phyloP scores from a whole-genome alignment of 2,113 vertebrate species.

The Hiodon tergisus region DNA sequence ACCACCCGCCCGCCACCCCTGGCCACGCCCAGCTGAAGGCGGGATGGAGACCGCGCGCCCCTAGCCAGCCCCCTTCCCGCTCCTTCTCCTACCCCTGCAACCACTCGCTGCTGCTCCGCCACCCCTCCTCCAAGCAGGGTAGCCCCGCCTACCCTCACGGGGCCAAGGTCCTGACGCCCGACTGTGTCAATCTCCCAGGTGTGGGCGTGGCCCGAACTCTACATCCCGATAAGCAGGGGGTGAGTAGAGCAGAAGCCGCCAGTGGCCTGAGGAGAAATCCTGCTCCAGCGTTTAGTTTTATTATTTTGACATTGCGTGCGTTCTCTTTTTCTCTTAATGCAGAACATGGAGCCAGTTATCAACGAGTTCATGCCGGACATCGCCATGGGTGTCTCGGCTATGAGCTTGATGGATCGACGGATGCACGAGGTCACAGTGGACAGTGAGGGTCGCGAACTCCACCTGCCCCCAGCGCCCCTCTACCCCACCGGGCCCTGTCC shows the following conservation, averaged over 20 bases:
- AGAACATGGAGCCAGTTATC: conserved; percentile 83
- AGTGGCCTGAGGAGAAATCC: too few species aligned
- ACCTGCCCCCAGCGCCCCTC: too few species aligned
- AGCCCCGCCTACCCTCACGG: conserved; percentile 74
- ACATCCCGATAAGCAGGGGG: conserved; percentile 77
- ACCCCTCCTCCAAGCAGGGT: conserved; percentile 27
- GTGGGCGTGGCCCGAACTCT: conserved; percentile 52
- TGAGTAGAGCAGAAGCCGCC: conserved; percentile 51
- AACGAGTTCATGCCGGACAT: conserved; percentile 98
- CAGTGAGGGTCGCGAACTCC: conserved; percentile 64
- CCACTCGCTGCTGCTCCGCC: conserved; percentile 79
- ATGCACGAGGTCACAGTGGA: conserved; percentile 81
- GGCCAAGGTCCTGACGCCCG: conserved; percentile 76
- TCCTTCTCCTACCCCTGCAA: conserved; percentile 96
- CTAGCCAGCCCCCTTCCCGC: conserved; percentile 83
- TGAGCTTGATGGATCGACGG: conserved; percentile 87
- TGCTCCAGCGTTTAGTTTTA: too few species aligned
- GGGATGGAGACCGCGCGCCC: conserved; percentile 85
- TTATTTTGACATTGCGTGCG: too few species aligned
- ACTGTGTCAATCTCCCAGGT: conserved; percentile 77
- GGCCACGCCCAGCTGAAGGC: conserved; percentile 83
- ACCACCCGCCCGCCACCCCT: conserved; percentile 83
- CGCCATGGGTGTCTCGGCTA: conserved; percentile 88
- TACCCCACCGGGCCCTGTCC: conserved; percentile 6
- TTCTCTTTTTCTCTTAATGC: conserved; percentile 9